Evolutionary conservation across 1,140 invertebrate species (phyloP).

Genomic region (Idris sp.): DNA sequence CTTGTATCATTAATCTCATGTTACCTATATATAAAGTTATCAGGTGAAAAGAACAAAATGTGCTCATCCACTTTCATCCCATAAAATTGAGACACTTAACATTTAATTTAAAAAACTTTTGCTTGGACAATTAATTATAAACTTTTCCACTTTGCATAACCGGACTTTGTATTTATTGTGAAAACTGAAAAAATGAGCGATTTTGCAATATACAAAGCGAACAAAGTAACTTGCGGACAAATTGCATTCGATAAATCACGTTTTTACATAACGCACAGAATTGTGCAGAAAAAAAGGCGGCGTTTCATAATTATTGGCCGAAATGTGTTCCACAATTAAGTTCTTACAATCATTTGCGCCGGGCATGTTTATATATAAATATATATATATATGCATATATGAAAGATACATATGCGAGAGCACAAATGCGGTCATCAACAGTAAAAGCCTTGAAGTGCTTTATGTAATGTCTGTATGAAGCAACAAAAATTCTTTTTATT

Average conservation of each 20-base stretch:
- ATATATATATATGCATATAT: neutral
- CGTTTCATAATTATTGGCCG: constrained; percentile 22
- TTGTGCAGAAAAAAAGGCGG: constrained; percentile 1
- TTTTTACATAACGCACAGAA: constrained; percentile 17
- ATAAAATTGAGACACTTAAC: too few species aligned
- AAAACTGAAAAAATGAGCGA: neutral
- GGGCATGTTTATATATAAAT: neutral
- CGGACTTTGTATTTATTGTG: constrained; percentile 6
- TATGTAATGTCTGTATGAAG: constrained; percentile 52
- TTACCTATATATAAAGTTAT: too few species aligned
- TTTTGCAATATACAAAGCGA: too few species aligned
- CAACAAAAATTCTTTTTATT: constrained; percentile 54
- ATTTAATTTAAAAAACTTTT: too few species aligned
- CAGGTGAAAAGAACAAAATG: too few species aligned
- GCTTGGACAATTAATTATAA: neutral
- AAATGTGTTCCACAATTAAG: constrained; percentile 16
- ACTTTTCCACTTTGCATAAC: constrained; percentile 16
- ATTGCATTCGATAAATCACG: constrained; percentile 25
- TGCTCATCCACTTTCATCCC: too few species aligned
- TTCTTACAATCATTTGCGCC: neutral
- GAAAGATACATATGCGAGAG: neutral
- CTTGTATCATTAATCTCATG: too few species aligned
- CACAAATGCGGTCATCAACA: constrained; percentile 55
- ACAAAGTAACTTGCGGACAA: neutral
- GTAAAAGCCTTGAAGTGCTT: constrained; percentile 49